Evolutionary conservation across 2,888 invertebrate species (phyloP).

Genomic region (Dolomedes plantarius): DNA sequence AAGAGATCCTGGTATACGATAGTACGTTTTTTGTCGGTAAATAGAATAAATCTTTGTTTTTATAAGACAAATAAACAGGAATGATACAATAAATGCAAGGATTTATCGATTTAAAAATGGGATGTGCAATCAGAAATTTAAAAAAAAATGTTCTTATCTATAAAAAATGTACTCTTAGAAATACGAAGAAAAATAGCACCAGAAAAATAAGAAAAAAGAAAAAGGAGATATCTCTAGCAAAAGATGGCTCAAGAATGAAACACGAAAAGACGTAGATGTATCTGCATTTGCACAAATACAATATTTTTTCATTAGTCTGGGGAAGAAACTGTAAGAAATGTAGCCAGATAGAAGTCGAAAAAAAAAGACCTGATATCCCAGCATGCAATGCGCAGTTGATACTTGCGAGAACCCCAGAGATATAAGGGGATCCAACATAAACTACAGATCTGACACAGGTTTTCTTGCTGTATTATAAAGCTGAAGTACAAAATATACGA

Average conservation of each 20-base stretch:
- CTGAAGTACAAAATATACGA: too few species aligned
- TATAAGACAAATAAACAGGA: too few species aligned
- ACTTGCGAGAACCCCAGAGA: conserved; percentile 29
- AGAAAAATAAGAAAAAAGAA: conserved; percentile 1
- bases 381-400: conserved; percentile 37
- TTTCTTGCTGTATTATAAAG: too few species aligned
- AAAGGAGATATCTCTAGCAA: conserved; percentile 15
- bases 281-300: conserved; percentile 56
- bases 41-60: too few species aligned
- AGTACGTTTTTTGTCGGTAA: too few species aligned
- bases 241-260: conserved; percentile 16
- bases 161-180: not conserved
- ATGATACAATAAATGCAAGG: too few species aligned
- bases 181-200: not conserved
- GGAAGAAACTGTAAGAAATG: conserved; percentile 30
- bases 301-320: conserved; percentile 68
- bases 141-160: not conserved
- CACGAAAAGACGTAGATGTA: conserved; percentile 42
- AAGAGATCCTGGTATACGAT: too few species aligned
- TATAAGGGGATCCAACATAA: conserved; percentile 19
- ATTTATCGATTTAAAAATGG: too few species aligned
- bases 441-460: not conserved
- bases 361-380: conserved; percentile 49
- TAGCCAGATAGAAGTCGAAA: not conserved
- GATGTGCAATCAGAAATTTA: not conserved